These are phyloP conservation scores for Glomeris marginata DNA, from an alignment of 2,888 invertebrate species.

Conservation along the genomic window DNA sequence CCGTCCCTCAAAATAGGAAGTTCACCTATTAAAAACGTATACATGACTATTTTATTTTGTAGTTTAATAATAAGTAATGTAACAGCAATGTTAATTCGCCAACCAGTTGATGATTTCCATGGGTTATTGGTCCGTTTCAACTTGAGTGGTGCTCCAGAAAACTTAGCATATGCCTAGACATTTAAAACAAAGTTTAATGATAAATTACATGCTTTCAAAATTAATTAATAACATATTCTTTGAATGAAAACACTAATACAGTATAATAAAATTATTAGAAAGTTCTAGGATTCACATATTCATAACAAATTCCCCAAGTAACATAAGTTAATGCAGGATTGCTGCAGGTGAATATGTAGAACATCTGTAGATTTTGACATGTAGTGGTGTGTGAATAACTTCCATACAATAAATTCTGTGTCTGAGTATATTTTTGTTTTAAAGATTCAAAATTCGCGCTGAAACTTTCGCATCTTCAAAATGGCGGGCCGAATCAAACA, in stretches of 20 bases:
- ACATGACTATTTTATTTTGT: not conserved
- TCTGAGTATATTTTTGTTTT: no score
- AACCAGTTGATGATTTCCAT: constrained; percentile 55
- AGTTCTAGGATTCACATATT: not conserved
- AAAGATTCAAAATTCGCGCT: not conserved
- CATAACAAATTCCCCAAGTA: not conserved
- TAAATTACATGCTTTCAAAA: no score
- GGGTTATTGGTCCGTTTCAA: constrained; percentile 53
- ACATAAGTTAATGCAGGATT: not conserved
- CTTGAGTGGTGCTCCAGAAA: constrained; percentile 57
- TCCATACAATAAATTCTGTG: no score
- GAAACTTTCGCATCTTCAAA: not conserved
- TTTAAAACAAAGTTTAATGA: no score
- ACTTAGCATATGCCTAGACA: constrained; percentile 50
- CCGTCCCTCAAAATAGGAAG: constrained; percentile 52
- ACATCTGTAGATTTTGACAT: no score
- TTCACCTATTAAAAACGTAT: constrained; percentile 14
- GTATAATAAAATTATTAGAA: constrained; percentile 3
- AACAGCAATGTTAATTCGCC: no score
- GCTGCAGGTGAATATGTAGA: not conserved
- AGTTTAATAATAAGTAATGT: constrained; percentile 17
- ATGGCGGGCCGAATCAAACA: not conserved
- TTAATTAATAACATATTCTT: no score
- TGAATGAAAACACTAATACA: no score
- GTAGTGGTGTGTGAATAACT: no score